phyloP scores from a whole-genome alignment of 2,888 invertebrate species.

The Drosophila imparisetae region DNA sequence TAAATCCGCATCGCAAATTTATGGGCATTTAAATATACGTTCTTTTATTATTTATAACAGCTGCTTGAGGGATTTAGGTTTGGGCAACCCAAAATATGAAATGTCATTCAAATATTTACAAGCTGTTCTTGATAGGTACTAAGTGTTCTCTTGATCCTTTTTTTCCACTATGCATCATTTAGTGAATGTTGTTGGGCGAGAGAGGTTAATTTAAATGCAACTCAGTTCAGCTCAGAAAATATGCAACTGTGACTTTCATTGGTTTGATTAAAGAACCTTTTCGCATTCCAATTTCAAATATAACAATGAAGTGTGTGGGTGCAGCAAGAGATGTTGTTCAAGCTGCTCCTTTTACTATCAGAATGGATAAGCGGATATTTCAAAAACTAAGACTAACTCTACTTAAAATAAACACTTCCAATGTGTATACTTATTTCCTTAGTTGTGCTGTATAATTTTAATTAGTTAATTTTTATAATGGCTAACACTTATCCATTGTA shows the following conservation, averaged over 20 bases:
- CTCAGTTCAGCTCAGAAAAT: not conserved
- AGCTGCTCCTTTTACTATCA: not conserved
- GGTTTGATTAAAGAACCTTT: not conserved
- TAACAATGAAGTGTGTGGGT: not conserved
- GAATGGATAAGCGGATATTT: not conserved
- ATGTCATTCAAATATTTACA: constrained; percentile 59
- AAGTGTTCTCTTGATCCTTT: not conserved
- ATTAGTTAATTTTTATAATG: not conserved
- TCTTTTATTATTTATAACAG: constrained; percentile 74
- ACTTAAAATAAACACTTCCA: not conserved
- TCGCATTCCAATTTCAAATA: not conserved
- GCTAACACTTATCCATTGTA: not conserved
- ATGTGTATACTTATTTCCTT: not conserved
- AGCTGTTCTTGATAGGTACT: constrained; percentile 28
- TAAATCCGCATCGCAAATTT: constrained; percentile 72
- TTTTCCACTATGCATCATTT: constrained; percentile 15
- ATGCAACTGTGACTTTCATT: not conserved
- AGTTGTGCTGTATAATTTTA: not conserved
- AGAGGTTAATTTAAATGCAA: not conserved
- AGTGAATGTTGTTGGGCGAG: not conserved
- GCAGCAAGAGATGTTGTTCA: not conserved
- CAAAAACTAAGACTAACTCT: not conserved
- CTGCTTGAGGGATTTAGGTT: constrained; percentile 61
- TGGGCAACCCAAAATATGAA: constrained; percentile 41
- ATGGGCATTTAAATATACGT: constrained; percentile 73